Evolutionary conservation across 2,888 invertebrate genomes (phyloP).

Genomic region (Tetragonula carbonaria): DNA sequence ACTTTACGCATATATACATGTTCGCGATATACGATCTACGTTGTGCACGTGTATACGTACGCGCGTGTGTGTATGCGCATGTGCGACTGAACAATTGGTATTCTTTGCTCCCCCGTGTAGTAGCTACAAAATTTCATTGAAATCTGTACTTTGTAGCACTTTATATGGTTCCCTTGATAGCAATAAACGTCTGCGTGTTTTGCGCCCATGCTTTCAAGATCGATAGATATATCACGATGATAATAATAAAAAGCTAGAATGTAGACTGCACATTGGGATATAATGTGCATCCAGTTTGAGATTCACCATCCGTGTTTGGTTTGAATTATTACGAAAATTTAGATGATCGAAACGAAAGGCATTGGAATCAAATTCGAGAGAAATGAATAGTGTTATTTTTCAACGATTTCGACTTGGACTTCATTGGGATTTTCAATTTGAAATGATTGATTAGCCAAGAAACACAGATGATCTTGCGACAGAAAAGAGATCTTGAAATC

Average conservation of each 20-base stretch:
- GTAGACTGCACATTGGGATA: not conserved
- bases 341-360: no score
- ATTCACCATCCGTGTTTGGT: no score
- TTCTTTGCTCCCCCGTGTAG: not conserved
- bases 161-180: not conserved
- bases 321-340: no score
- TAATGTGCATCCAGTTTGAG: no score
- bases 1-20: no score
- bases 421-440: not conserved
- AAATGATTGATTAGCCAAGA: not conserved
- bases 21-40: no score
- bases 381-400: no score
- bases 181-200: not conserved
- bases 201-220: not conserved
- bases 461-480: not conserved
- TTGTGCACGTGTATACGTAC: not conserved
- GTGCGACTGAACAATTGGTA: not conserved
- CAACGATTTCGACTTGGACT: no score
- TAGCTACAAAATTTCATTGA: constrained; percentile 4
- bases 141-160: not conserved
- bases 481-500: not conserved
- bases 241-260: no score
- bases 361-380: no score
- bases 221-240: not conserved
- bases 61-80: no score